Evolutionary conservation across 2,888 invertebrate species (phyloP).

Genomic region (Azorinus chamasolen): DNA sequence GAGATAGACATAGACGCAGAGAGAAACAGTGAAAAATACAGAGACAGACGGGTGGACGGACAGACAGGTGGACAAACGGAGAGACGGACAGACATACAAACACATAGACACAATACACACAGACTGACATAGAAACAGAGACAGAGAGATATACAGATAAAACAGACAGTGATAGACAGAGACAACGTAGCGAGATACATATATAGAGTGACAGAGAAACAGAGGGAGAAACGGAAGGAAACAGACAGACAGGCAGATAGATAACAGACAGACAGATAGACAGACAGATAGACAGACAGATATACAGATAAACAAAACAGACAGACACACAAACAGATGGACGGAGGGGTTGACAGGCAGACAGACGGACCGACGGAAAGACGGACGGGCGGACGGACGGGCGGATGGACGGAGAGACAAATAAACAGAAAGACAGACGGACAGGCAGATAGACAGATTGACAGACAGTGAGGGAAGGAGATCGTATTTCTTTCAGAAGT

Average conservation of each 20-base stretch:
- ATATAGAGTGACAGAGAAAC: neutral
- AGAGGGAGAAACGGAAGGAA: conserved; percentile 10
- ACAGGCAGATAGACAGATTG: too few relatives aligned
- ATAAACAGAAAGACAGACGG: too few relatives aligned
- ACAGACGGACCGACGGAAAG: neutral
- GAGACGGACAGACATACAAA: neutral
- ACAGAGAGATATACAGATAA: too few relatives aligned
- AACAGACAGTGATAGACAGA: neutral
- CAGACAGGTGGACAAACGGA: too few relatives aligned
- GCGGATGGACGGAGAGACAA: neutral
- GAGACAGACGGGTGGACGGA: too few relatives aligned
- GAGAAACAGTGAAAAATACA: neutral
- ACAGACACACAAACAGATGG: neutral
- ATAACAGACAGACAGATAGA: neutral
- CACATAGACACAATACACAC: neutral
- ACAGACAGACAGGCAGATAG: conserved; percentile 3
- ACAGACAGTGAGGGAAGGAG: too few relatives aligned
- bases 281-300: conserved; percentile 9
- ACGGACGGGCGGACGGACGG: conserved; percentile 8
- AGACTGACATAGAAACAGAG: too few relatives aligned
- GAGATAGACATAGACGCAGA: neutral
- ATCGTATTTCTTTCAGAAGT: too few relatives aligned
- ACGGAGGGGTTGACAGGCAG: neutral
- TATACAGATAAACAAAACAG: neutral
- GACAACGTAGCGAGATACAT: neutral